phyloP scores from a whole-genome alignment of 2,888 invertebrate species.

The Micoletzkya japonica region DNA sequence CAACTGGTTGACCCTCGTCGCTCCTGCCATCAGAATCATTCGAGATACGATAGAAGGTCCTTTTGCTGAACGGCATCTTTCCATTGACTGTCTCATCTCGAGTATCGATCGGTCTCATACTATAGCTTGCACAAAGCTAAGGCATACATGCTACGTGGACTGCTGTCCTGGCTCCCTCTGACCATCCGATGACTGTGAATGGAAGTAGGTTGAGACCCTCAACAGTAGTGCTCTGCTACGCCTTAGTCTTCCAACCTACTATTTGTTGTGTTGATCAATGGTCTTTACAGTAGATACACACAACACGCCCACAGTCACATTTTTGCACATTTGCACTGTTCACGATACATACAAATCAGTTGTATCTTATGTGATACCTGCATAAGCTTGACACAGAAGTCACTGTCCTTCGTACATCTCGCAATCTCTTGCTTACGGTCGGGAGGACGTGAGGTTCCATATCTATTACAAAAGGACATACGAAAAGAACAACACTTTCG shows the following conservation, averaged over 20 bases:
- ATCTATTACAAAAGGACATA: too few relatives aligned
- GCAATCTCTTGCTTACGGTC: constrained; percentile 59
- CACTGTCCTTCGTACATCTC: constrained; percentile 57
- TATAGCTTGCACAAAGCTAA: too few relatives aligned
- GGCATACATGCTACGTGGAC: constrained; percentile 59
- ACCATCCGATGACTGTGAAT: constrained; percentile 52
- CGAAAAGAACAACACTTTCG: too few relatives aligned
- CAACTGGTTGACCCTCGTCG: constrained; percentile 55
- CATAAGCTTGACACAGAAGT: constrained; percentile 59
- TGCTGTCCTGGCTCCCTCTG: constrained; percentile 57
- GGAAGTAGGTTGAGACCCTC: constrained; percentile 40
- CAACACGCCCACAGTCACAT: too few relatives aligned
- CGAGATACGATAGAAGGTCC: constrained; percentile 30
- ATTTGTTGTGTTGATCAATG: too few relatives aligned
- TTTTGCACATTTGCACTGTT: too few relatives aligned
- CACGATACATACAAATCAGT: too few relatives aligned
- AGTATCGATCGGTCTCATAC: not conserved
- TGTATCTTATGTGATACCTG: constrained; percentile 40
- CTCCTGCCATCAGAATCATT: constrained; percentile 55
- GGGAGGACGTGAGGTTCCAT: constrained; percentile 48
- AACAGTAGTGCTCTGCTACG: too few relatives aligned
- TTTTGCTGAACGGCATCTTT: constrained; percentile 2
- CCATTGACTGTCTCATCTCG: not conserved
- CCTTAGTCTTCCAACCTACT: too few relatives aligned
- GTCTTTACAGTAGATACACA: too few relatives aligned